These are phyloP conservation scores for Toxotes chatareus DNA, from an alignment of 2,113 vertebrate species.

Conservation along the genomic window DNA sequence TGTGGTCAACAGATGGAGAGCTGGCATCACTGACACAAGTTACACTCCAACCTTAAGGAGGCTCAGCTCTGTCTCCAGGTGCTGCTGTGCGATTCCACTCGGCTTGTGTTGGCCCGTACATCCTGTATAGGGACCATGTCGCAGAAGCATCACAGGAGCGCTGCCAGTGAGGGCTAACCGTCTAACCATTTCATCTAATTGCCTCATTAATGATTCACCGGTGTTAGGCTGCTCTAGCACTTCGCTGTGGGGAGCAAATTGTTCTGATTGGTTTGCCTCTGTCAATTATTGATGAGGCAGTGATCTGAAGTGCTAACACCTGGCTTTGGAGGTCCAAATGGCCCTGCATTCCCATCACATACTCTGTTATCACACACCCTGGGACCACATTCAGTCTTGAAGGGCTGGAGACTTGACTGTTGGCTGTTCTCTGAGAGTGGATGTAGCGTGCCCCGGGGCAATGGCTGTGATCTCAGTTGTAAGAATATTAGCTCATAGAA, in stretches of 20 bases:
- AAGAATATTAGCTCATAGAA: slow-evolving; percentile 61
- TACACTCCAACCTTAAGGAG: slow-evolving; percentile 56
- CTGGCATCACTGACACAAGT: slow-evolving; percentile 66
- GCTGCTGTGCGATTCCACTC: slow-evolving; percentile 38
- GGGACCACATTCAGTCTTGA: slow-evolving; percentile 66
- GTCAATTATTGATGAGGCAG: slow-evolving; percentile 89
- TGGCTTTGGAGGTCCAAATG: slow-evolving; percentile 82
- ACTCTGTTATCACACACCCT: slow-evolving; percentile 71
- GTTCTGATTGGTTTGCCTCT: slow-evolving; percentile 88
- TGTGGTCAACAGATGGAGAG: slow-evolving; percentile 80
- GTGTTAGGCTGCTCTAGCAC: slow-evolving; percentile 84
- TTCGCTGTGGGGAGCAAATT: slow-evolving; percentile 86
- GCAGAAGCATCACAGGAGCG: slow-evolving; percentile 71
- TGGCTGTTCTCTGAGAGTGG: slow-evolving; percentile 60
- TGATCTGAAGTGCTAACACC: slow-evolving; percentile 86
- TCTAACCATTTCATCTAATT: slow-evolving; percentile 88
- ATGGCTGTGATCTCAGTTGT: slow-evolving; percentile 63
- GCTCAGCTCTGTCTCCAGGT: slow-evolving; percentile 41
- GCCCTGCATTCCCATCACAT: slow-evolving; percentile 76
- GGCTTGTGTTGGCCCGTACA: slow-evolving; percentile 44
- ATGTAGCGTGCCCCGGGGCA: slow-evolving; percentile 63
- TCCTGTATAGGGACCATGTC: slow-evolving; percentile 62
- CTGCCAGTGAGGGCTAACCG: slow-evolving; percentile 78
- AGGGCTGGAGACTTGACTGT: slow-evolving; percentile 51
- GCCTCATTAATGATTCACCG: slow-evolving; percentile 88